A percentile compares a stretch with the other conserved stretches of the same genome.
These are phyloP conservation scores for Lithodes maja DNA, from an alignment of 2,888 invertebrate species.

Conservation along the genomic window DNA sequence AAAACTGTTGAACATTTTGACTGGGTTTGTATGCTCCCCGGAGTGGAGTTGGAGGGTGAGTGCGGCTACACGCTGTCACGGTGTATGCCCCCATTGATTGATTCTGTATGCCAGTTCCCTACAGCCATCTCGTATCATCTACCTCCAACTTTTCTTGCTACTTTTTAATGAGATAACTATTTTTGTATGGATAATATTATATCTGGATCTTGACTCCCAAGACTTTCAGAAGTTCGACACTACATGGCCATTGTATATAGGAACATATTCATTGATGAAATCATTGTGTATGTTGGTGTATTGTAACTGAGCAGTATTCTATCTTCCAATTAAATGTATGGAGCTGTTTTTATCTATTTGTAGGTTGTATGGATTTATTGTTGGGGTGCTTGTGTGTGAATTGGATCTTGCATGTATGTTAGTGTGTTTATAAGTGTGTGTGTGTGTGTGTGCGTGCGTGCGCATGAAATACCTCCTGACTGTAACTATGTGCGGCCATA, in stretches of 20 bases:
- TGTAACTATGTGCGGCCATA: no score
- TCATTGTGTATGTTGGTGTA: neutral
- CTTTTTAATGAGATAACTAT: neutral
- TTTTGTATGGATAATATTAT: neutral
- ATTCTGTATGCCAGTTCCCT: neutral
- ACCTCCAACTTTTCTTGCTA: neutral
- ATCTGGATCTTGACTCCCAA: neutral
- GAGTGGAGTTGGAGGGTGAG: no score
- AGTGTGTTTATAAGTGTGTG: neutral
- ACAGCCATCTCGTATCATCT: neutral
- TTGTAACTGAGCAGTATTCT: neutral
- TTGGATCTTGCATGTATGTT: neutral
- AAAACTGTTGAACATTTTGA: no score
- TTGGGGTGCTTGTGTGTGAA: neutral
- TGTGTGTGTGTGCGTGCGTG: no score
- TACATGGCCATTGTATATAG: neutral
- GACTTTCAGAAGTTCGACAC: neutral
- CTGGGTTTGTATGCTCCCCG: no score
- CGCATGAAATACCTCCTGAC: no score
- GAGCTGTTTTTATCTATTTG: neutral
- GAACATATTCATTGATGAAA: neutral
- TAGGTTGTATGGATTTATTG: neutral
- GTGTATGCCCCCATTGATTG: no score
- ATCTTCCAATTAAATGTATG: neutral
- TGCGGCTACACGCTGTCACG: no score